Base-by-base conservation (phyloP, 1,140 invertebrate genomes). In the Potamilus streckersoni region DNA sequence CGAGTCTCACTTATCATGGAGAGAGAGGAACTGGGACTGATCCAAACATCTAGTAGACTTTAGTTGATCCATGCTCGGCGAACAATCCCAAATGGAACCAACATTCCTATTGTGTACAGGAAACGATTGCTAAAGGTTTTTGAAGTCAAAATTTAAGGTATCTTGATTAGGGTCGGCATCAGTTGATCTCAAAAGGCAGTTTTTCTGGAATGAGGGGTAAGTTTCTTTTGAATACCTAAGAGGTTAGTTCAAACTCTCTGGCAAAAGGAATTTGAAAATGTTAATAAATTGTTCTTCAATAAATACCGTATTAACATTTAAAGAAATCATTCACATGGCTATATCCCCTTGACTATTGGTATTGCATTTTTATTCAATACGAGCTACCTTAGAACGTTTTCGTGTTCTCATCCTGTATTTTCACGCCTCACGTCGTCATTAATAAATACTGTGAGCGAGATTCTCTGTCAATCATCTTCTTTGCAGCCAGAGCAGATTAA, bases 11-110 rank as follows among this genome's bases (percentile, higher is more conserved):
- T n/a, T 66, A 20, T 72, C 57, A 56, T n/a, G 73, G 76, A 76
- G 76, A 80, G 31, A 78, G 69, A 17, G 76, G 68, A 31, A 80
- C 61, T n/a, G n/a, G n/a, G n/a, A n/a, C n/a, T 17, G 69, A 67
- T n/a, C 76, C 72, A 66, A 78, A 78, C 55, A 65, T 57, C 65
- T 60, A 75, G 71, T 59, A 80, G 73, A 78, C n/a, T 78, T 59
- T 63, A 71, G 20, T 78, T 61, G 38, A 75, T 79, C 69, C 76
- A 79, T 56, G 61, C 57, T n/a, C 49, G 61, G 69, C 79, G n/a
- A n/a, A n/a, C n/a, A n/a, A n/a, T n/a, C n/a, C n/a, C n/a, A 38
- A 79, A 27, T 49, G 4, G 57, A 65, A 57, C 78, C 59, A 56
- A 67, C 59, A 68, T 69, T n/a, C 66, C 57, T 79, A 73, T 17